Evolutionary conservation across 1,140 invertebrate species (phyloP), one percentile per base, ranked within the genome.

Genomic region (Calephelis nemesis): DNA sequence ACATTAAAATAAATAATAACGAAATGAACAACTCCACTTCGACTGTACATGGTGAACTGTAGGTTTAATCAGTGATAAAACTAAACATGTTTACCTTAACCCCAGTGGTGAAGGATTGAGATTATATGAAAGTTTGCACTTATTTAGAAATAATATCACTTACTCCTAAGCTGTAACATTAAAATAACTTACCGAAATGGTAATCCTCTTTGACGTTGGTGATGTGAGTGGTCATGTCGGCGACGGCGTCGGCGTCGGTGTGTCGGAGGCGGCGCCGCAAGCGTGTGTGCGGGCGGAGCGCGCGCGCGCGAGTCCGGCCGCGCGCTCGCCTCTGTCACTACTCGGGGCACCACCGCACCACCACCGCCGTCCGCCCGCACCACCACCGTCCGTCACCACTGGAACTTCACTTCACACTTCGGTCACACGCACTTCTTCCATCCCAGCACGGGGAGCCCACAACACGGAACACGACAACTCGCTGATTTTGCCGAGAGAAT

Each of bases 151-250:
- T n/a, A 58, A 60, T 30, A 30, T 30, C 30, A 30, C 30, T 30
- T 30, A 30, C 30, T 30, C 4, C 30, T 30, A 30, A 30, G 30
- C 30, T 4, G 30, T 30, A 30, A 30, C 30, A 30, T 30, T 30
- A 30, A 30, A 11, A 12, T 15, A 63, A 84, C 86, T 88, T 78
- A 88, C 86, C 86, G 71, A 82, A 88, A 54, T 78, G 79, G 72
- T 87, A 87, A 19, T 87, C 81, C 71, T 77, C 76, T 70, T 85
- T 84, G 60, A 77, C 77, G 64, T 73, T 62, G 30, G 80, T 74
- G 81, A 86, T 82, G 68, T 64, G 63, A 63, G 70, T 65, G 67
- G 68, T 67, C 64, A 62, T 45, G 69, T 52, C 47, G 63, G 52
- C 45, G 58, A 62, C n/a, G 63, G 63, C 50, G 62, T 63, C 49